Conservation (phyloP, 2,113 vertebrate genomes). For the Rhinichthys klamathensis region DNA sequence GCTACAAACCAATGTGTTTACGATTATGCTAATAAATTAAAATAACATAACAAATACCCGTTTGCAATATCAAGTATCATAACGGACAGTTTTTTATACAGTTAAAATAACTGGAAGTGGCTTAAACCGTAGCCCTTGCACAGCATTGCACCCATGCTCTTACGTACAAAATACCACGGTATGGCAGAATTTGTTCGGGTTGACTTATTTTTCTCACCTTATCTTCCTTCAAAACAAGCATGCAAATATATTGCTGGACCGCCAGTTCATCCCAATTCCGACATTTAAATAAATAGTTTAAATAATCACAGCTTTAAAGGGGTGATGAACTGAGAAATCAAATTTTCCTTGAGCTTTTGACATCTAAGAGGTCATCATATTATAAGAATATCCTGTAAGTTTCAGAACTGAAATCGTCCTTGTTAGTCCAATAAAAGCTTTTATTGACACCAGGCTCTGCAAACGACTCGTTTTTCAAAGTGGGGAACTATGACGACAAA, state of each 20-base stretch:
- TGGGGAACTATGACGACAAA: too few relatives aligned
- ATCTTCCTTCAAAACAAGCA: background rate
- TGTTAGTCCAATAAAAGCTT: too few relatives aligned
- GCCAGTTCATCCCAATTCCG: background rate
- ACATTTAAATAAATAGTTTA: too few relatives aligned
- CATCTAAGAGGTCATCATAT: too few relatives aligned
- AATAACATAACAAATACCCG: background rate
- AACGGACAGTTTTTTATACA: background rate
- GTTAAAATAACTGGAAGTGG: background rate
- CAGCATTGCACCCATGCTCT: background rate
- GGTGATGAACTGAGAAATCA: too few relatives aligned
- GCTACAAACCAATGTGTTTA: background rate
- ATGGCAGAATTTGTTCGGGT: background rate
- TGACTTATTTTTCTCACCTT: background rate
- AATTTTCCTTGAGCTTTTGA: too few relatives aligned
- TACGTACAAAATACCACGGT: background rate
- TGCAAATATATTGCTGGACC: background rate
- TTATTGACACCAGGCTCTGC: too few relatives aligned
- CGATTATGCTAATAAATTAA: background rate
- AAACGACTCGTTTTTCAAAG: too few relatives aligned
- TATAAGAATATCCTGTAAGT: too few relatives aligned
- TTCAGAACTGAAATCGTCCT: too few relatives aligned
- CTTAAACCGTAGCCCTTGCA: background rate
- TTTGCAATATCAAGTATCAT: background rate
- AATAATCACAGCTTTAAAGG: background rate